Base-by-base conservation (phyloP, 92 coral and sea anemone species). In the Parazoanthus atlanticus region DNA sequence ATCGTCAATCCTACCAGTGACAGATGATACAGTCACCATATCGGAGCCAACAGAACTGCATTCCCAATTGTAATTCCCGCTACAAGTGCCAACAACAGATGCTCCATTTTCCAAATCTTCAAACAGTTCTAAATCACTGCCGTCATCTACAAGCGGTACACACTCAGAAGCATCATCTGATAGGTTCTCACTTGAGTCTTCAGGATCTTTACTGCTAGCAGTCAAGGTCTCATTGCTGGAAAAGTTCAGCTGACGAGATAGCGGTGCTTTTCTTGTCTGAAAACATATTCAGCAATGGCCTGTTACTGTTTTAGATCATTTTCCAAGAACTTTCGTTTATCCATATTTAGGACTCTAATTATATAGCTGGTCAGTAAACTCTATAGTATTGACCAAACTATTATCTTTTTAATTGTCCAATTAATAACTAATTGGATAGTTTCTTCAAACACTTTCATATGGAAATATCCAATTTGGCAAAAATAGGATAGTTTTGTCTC, bases 221-320 rank as follows among this genome's bases (percentile, higher is more conserved):
- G 49, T 29, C 73, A 69, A 36, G 6, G 29, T 41, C 21, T 43
- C 28, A 43, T 29, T 43, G 31, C 36, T 52, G 74, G 78, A 84
- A 46, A 84, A 84, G 61, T 84, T 52, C 78, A 84, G 17, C 43
- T 84, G 87, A 71, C 87, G 87, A 23, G 87, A 70, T 46, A 43
- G 49, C 8, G 46, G 64, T 17, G 65, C 26, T 83, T 83, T 83
- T 43, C 78, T 15, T 12, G 77, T 28, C 86, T 83, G 76, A 69
- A 41, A 81, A 61, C 5, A 58, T 56, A 47, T 78, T 10, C 56
- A 29, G 29, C 29, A 54, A 3, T 56, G 29, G 9, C 8, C 43
- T 56, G 56, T 76, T 38, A 32, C 13, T 13, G 76, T 71, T 33
- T 71, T 30, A 33, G 19, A 71, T 1, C 38, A 71, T 71, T 31